phyloP scores from a whole-genome alignment of 2,888 invertebrate genomes.

The Glyphotaelius pellucidus region DNA sequence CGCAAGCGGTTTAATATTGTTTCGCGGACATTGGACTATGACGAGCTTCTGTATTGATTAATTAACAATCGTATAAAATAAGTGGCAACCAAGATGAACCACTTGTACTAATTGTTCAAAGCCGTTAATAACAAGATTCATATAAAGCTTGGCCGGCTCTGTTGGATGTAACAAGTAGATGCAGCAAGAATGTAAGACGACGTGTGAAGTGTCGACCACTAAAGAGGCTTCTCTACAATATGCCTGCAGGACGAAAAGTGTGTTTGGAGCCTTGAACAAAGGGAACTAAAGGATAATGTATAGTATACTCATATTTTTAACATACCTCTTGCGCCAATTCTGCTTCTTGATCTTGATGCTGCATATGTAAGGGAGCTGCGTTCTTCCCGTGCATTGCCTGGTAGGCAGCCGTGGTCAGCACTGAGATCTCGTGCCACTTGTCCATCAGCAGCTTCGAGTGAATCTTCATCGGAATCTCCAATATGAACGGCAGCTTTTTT shows the following conservation, averaged over 20 bases:
- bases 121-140: no score
- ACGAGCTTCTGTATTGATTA: no score
- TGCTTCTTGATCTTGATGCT: constrained; percentile 78
- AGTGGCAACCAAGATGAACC: no score
- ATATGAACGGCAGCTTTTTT: constrained; percentile 97
- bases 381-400: constrained; percentile 91
- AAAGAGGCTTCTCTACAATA: not conserved
- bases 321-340: constrained; percentile 92
- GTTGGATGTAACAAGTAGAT: not conserved
- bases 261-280: not conserved
- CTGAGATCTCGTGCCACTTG: constrained; percentile 98
- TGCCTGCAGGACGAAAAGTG: not conserved
- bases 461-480: constrained; percentile 96
- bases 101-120: no score
- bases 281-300: not conserved
- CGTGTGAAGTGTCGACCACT: not conserved
- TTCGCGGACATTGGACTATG: no score
- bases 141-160: no score
- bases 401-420: constrained; percentile 95
- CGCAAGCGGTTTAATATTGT: no score
- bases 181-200: not conserved
- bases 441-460: constrained; percentile 97
- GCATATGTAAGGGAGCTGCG: constrained; percentile 71
- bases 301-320: constrained; percentile 17
- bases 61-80: no score